Evolutionary conservation across 2,888 invertebrate species (phyloP).

Genomic region (Drosophila meridiana): DNA sequence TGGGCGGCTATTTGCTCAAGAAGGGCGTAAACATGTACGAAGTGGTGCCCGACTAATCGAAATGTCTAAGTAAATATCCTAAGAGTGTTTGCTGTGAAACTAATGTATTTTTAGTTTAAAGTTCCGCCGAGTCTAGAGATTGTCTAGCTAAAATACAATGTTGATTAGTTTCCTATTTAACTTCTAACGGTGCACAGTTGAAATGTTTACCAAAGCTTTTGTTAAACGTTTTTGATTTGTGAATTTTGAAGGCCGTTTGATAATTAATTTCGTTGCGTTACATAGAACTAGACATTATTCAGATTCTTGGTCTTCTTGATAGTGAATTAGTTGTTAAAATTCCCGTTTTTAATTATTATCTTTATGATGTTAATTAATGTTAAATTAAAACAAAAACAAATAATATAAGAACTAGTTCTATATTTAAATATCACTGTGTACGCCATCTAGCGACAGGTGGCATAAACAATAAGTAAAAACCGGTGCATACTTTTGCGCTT

Average conservation of each 20-base stretch:
- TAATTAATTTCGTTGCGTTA: neutral
- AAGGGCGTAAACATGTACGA: conserved; percentile 91
- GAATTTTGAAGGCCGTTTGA: neutral
- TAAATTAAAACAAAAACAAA: neutral
- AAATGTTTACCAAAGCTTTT: conserved; percentile 24
- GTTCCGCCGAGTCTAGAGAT: conserved; percentile 11
- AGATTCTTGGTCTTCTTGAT: neutral
- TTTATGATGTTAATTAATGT: neutral
- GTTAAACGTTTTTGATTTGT: neutral
- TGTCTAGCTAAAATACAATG: neutral
- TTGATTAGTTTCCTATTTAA: conserved; percentile 17
- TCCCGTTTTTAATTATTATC: too few relatives aligned
- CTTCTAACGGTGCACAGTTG: neutral
- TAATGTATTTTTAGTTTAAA: conserved; percentile 21
- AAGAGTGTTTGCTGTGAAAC: conserved; percentile 25
- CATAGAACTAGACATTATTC: neutral
- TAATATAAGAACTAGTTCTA: neutral
- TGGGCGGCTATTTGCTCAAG: conserved; percentile 93
- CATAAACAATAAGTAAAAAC: neutral
- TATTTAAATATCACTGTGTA: too few relatives aligned
- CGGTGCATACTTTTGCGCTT: conserved; percentile 5
- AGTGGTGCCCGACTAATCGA: conserved; percentile 85
- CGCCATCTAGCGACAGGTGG: conserved; percentile 25
- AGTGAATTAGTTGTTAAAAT: neutral
- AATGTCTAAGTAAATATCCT: conserved; percentile 49